Evolutionary conservation across 2,797 vertebrate genomes (phyloP).

Genomic region (Perodicticus potto): DNA sequence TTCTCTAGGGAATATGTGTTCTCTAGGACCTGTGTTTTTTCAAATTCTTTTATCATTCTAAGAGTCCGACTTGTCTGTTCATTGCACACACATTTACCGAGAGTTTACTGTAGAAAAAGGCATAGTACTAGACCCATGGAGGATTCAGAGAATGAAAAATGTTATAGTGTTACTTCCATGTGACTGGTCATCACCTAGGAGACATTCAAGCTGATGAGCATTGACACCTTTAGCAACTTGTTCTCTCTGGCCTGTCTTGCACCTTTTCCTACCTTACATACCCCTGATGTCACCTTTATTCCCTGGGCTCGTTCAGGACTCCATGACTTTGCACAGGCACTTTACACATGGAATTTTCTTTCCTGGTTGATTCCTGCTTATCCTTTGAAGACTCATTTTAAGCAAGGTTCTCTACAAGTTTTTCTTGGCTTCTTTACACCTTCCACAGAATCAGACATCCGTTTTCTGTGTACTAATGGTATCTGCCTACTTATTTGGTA

Average conservation of each 20-base stretch:
- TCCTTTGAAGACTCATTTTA: not conserved
- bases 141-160: not conserved
- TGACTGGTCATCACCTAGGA: not conserved
- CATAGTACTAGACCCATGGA: not conserved
- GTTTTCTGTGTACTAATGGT: not conserved
- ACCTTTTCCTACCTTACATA: not conserved
- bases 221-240: not conserved
- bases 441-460: not conserved
- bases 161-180: not conserved
- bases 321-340: not conserved
- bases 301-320: not conserved
- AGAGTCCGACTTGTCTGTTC: conserved; percentile 5
- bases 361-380: not conserved
- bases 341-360: not conserved
- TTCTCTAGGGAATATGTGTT: not conserved
- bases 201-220: not conserved
- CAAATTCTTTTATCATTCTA: not conserved
- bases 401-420: not conserved
- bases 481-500: not conserved
- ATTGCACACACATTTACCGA: not conserved
- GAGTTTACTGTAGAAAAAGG: not conserved
- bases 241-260: not conserved
- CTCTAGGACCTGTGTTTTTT: not conserved
- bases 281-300: not conserved
- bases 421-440: not conserved